Conservation (phyloP, 1,140 invertebrate species). For the Drosophila pachea region DNA sequence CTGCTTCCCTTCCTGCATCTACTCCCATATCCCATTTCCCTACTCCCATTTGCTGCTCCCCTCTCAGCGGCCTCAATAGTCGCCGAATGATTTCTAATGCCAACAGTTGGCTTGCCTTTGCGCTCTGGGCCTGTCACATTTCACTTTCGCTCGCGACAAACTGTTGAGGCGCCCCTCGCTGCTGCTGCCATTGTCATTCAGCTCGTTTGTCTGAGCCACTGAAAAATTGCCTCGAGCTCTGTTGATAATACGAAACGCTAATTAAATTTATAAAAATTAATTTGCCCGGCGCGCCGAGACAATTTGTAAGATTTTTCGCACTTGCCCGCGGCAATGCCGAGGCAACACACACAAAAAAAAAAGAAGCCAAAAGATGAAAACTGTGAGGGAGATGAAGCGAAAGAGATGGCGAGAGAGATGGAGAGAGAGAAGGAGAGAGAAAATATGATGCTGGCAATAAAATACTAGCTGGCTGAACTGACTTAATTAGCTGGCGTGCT, state of each 20-base stretch:
- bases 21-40: too few relatives aligned
- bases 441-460: slow-evolving; percentile 49
- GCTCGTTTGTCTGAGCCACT: slow-evolving; percentile 19
- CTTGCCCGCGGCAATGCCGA: slow-evolving; percentile 52
- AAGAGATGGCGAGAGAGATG: slow-evolving; percentile 16
- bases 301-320: slow-evolving; percentile 36
- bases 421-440: neutral
- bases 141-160: neutral
- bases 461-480: slow-evolving; percentile 38
- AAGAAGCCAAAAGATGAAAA: neutral
- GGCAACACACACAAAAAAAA: slow-evolving; percentile 17
- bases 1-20: too few relatives aligned
- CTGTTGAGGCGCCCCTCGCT: neutral
- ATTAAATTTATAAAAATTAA: slow-evolving; percentile 77
- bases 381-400: slow-evolving; percentile 2
- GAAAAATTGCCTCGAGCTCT: slow-evolving; percentile 41
- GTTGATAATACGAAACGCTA: slow-evolving; percentile 50
- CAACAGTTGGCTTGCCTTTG: too few relatives aligned
- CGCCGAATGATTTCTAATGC: too few relatives aligned
- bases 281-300: slow-evolving; percentile 54
- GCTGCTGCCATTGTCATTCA: slow-evolving; percentile 11
- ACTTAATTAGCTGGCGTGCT: slow-evolving; percentile 60
- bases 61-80: too few relatives aligned
- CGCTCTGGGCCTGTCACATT: neutral
- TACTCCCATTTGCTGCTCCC: too few relatives aligned